Percentiles rank a stretch among this genome's conserved stretches.
These are phyloP conservation scores for Haliclona indistincta DNA, from an alignment of 37 sponge, comb jelly and placozoan genomes.

Conservation along the genomic window DNA sequence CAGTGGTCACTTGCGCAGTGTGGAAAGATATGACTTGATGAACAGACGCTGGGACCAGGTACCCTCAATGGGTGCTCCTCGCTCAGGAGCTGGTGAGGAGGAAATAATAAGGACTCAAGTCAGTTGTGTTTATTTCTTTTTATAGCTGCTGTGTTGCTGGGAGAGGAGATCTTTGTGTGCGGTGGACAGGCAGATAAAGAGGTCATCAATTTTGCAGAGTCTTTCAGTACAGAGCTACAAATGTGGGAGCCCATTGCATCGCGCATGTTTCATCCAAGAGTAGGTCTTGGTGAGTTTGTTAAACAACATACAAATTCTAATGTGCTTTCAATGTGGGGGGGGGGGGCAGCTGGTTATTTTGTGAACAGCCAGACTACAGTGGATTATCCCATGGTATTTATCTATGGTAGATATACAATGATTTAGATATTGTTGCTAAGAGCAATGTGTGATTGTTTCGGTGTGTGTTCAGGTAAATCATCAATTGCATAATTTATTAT, in stretches of 20 bases:
- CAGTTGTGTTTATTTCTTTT: neutral
- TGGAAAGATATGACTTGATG: constrained; percentile 77
- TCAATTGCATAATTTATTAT: neutral
- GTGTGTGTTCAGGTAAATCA: no score
- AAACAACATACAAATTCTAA: no score
- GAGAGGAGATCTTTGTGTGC: constrained; percentile 77
- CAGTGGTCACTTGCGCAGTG: constrained; percentile 38
- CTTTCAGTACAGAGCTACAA: constrained; percentile 64
- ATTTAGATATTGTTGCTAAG: no score
- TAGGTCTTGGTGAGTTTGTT: constrained; percentile 39
- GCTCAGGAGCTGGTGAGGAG: constrained; percentile 62
- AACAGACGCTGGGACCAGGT: constrained; percentile 71
- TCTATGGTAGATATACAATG: no score
- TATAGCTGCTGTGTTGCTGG: constrained; percentile 63
- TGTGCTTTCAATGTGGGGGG: no score
- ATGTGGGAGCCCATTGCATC: constrained; percentile 72
- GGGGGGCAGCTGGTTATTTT: no score
- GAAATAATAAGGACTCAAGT: neutral
- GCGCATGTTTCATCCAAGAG: constrained; percentile 42
- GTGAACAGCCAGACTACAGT: no score
- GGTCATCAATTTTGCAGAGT: constrained; percentile 55
- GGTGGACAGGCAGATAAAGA: constrained; percentile 70
- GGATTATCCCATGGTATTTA: no score
- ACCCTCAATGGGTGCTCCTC: constrained; percentile 60
- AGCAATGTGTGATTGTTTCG: no score